A percentile compares a stretch with the other conserved stretches of the same genome.
phyloP scores from a whole-genome alignment of 35 echinoderm and acorn worm species.

The Apostichopus californicus region DNA sequence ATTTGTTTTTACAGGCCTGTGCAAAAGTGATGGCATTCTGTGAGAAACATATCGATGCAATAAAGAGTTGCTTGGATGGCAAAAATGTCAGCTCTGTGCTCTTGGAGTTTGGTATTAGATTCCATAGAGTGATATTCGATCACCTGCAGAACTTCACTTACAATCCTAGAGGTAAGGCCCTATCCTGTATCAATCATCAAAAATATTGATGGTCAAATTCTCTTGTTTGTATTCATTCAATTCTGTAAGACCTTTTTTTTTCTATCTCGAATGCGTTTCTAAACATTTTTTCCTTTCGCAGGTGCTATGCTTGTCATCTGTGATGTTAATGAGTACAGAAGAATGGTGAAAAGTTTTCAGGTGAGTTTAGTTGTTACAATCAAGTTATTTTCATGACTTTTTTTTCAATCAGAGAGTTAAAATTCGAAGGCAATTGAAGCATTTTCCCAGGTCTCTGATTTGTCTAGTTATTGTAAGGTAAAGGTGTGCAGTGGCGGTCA shows the following conservation, averaged over 20 bases:
- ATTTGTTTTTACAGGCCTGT: slow-evolving; percentile 80
- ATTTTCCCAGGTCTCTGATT: too few relatives aligned
- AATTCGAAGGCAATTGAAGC: too few relatives aligned
- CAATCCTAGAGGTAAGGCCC: slow-evolving; percentile 76
- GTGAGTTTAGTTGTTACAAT: slow-evolving; percentile 21
- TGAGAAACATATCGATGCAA: slow-evolving; percentile 75
- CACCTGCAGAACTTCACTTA: slow-evolving; percentile 92
- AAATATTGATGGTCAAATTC: too few relatives aligned
- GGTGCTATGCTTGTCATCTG: slow-evolving; percentile 98
- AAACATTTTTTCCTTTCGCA: slow-evolving; percentile 2
- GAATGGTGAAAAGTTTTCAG: slow-evolving; percentile 84
- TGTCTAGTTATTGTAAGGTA: too few relatives aligned
- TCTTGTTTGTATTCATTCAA: too few relatives aligned
- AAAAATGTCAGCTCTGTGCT: slow-evolving; percentile 89
- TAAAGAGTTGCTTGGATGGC: slow-evolving; percentile 85
- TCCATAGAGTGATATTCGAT: slow-evolving; percentile 87
- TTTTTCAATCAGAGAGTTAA: not conserved
- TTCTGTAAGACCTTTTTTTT: too few relatives aligned
- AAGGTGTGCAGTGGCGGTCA: too few relatives aligned
- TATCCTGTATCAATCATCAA: not conserved
- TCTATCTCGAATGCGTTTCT: too few relatives aligned
- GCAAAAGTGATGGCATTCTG: slow-evolving; percentile 82
- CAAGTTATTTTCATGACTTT: not conserved
- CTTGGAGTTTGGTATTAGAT: slow-evolving; percentile 90
- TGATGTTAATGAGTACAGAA: slow-evolving; percentile 99